Evolutionary conservation across 2,888 invertebrate genomes (phyloP).

Genomic region (Allacma fusca): DNA sequence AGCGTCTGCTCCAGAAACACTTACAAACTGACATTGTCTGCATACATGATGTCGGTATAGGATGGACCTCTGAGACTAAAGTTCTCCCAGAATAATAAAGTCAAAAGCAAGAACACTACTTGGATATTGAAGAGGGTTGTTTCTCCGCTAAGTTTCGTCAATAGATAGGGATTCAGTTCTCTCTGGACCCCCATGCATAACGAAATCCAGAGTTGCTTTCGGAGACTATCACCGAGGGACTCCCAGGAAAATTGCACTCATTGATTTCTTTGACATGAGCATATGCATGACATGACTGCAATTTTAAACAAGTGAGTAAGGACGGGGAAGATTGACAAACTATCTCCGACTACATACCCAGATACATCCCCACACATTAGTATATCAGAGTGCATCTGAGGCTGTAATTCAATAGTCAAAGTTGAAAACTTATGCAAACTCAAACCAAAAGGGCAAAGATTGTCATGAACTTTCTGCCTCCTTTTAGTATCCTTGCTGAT

Average conservation of each 20-base stretch:
- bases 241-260: slow-evolving; percentile 43
- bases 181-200: too few relatives aligned
- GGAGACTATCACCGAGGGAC: slow-evolving; percentile 43
- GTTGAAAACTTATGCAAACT: slow-evolving; percentile 18
- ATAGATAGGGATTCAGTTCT: too few relatives aligned
- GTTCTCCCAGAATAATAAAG: slow-evolving; percentile 40
- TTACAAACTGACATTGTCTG: not conserved
- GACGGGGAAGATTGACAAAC: too few relatives aligned
- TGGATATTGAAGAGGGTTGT: too few relatives aligned
- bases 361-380: too few relatives aligned
- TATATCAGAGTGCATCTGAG: too few relatives aligned
- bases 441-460: not conserved
- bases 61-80: slow-evolving; percentile 36
- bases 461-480: slow-evolving; percentile 19
- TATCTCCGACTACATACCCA: too few relatives aligned
- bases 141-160: too few relatives aligned
- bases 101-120: not conserved
- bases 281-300: not conserved
- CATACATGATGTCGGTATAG: not conserved
- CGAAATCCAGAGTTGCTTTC: not conserved
- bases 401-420: too few relatives aligned
- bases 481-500: slow-evolving; percentile 21
- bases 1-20: too few relatives aligned
- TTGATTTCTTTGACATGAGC: slow-evolving; percentile 40
- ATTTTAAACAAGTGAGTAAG: too few relatives aligned